These are phyloP conservation scores for Holocentrus rufus DNA, from an alignment of 2,797 vertebrate genomes.

Conservation along the genomic window DNA sequence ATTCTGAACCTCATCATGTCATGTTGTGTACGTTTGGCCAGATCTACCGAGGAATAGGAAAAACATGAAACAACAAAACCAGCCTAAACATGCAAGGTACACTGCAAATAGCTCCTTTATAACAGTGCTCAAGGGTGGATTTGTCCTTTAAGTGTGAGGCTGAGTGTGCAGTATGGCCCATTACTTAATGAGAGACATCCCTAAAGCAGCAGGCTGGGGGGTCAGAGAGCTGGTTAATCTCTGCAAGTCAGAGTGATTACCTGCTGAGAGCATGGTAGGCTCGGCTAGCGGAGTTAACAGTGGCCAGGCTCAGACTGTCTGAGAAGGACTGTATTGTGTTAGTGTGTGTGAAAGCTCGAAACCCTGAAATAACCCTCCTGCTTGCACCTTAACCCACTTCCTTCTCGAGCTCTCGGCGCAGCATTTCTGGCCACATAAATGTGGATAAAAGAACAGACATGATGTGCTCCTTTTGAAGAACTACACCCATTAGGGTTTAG, in stretches of 20 bases:
- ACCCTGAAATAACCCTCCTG: conserved; percentile 30
- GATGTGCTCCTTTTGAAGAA: conserved; percentile 13
- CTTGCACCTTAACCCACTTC: conserved; percentile 46
- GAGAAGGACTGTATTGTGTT: conserved; percentile 54
- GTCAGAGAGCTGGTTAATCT: conserved; percentile 69
- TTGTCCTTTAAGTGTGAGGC: too few relatives aligned
- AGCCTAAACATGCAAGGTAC: conserved; percentile 4
- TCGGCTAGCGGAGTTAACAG: conserved; percentile 56
- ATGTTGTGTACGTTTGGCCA: conserved; percentile 42
- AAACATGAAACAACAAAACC: conserved; percentile 9
- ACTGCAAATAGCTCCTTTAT: too few relatives aligned
- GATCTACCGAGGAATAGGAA: conserved; percentile 23
- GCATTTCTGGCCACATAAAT: conserved; percentile 1
- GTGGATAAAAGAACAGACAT: not conserved
- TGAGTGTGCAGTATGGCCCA: conserved; percentile 34
- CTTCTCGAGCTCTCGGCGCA: conserved; percentile 3
- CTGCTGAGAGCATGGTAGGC: conserved; percentile 41
- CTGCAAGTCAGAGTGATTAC: conserved; percentile 64
- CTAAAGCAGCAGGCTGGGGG: conserved; percentile 50
- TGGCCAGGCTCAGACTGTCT: conserved; percentile 70
- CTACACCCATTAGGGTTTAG: conserved; percentile 1
- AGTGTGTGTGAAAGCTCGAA: conserved; percentile 32
- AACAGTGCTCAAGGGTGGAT: not conserved
- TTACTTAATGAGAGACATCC: conserved; percentile 68
- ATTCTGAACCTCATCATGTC: too few relatives aligned